These are phyloP conservation scores for Spea hammondii DNA, from an alignment of 2,797 vertebrate genomes.

Conservation along the genomic window DNA sequence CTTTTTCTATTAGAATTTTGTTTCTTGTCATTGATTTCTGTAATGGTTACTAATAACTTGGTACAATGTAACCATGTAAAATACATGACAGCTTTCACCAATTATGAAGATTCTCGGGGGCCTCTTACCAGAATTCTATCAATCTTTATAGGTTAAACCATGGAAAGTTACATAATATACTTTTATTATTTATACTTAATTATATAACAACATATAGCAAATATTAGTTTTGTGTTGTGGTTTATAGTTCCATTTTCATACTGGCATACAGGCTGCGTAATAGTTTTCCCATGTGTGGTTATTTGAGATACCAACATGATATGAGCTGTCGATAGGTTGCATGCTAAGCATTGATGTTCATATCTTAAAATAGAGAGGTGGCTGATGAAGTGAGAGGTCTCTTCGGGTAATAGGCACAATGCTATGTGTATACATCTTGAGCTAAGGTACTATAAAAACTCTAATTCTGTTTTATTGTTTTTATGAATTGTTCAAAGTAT, in stretches of 20 bases:
- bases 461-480: neutral
- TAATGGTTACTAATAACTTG: too few relatives aligned
- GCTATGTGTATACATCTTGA: neutral
- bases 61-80: too few relatives aligned
- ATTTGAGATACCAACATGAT: neutral
- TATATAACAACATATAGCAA: too few relatives aligned
- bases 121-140: too few relatives aligned
- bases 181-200: too few relatives aligned
- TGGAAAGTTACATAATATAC: too few relatives aligned
- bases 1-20: too few relatives aligned
- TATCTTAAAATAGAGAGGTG: conserved; percentile 36
- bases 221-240: too few relatives aligned
- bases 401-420: conserved; percentile 30
- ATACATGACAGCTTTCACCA: too few relatives aligned
- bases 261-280: neutral
- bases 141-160: too few relatives aligned
- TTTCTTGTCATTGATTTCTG: too few relatives aligned
- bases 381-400: conserved; percentile 39
- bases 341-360: conserved; percentile 24
- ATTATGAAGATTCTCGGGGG: too few relatives aligned
- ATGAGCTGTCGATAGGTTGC: conserved; percentile 26
- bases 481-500: neutral
- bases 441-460: neutral
- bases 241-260: neutral
- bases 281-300: conserved; percentile 22